phyloP scores from a whole-genome alignment of 2,797 vertebrate genomes.

The Alfaro cultratus region DNA sequence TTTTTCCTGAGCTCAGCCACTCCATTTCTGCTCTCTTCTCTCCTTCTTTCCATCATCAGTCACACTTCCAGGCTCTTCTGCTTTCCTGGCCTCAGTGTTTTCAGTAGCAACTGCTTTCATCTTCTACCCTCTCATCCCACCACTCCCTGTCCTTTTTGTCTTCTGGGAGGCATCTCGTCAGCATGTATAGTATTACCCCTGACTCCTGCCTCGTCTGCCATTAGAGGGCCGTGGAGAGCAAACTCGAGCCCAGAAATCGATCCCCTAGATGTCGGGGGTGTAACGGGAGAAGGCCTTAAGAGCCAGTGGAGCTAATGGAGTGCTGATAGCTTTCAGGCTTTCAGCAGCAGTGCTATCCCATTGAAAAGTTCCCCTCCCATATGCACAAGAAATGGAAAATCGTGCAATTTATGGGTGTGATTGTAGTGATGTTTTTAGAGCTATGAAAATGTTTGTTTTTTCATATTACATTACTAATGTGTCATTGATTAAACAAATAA shows the following conservation, averaged over 20 bases:
- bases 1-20: slow-evolving; percentile 3
- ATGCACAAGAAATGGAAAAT: slow-evolving; percentile 32
- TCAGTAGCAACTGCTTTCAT: slow-evolving; percentile 56
- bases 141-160: slow-evolving; percentile 52
- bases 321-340: slow-evolving; percentile 63
- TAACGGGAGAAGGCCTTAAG: slow-evolving; percentile 88
- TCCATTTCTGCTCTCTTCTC: background rate
- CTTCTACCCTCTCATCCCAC: slow-evolving; percentile 52
- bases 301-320: slow-evolving; percentile 71
- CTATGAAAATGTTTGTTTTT: background rate
- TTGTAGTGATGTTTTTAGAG: background rate
- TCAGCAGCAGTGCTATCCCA: slow-evolving; percentile 55
- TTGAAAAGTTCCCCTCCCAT: slow-evolving; percentile 41
- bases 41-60: slow-evolving; percentile 14
- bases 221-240: slow-evolving; percentile 95
- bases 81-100: slow-evolving; percentile 24
- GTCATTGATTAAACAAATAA: background rate
- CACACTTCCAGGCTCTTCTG: slow-evolving; percentile 5
- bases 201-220: slow-evolving; percentile 92
- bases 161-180: slow-evolving; percentile 74
- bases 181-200: slow-evolving; percentile 93
- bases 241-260: slow-evolving; percentile 97
- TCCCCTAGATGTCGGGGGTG: slow-evolving; percentile 89
- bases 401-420: background rate
- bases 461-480: background rate